These are phyloP conservation scores for zebrafish (Danio rerio) DNA, from an alignment of 2,113 vertebrate species.

Conservation along the genomic window DNA sequence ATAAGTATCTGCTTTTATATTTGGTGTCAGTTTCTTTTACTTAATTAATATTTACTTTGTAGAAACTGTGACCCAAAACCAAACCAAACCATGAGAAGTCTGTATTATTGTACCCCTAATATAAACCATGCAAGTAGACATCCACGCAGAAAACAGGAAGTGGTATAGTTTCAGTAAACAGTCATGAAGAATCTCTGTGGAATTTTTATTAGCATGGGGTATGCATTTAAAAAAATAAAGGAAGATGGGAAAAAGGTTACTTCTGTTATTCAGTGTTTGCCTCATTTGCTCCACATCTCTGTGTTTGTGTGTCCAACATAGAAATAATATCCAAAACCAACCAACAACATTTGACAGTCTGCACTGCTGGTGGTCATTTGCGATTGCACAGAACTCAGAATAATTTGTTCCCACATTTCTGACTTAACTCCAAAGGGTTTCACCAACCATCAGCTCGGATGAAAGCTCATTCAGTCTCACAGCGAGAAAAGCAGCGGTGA, in stretches of 20 bases:
- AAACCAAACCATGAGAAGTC: too few relatives aligned
- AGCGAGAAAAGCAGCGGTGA: constrained; percentile 58
- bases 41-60: too few relatives aligned
- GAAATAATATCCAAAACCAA: constrained; percentile 73
- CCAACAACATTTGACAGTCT: neutral
- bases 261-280: neutral
- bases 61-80: too few relatives aligned
- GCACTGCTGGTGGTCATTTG: constrained; percentile 1
- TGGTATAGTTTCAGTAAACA: constrained; percentile 22
- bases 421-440: constrained; percentile 5
- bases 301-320: neutral
- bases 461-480: neutral
- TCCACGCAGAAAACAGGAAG: constrained; percentile 41
- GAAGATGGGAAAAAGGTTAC: neutral
- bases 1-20: too few relatives aligned
- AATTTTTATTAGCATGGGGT: constrained; percentile 1
- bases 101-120: neutral
- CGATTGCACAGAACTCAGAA: neutral
- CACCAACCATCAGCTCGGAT: neutral
- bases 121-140: neutral
- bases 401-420: neutral
- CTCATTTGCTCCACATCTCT: neutral
- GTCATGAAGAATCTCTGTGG: constrained; percentile 2
- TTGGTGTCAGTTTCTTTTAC: too few relatives aligned
- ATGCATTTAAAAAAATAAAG: neutral